Percentiles rank a stretch among this genome's conserved stretches.
phyloP scores from a whole-genome alignment of 2,797 vertebrate genomes.

The Thaleichthys pacificus region DNA sequence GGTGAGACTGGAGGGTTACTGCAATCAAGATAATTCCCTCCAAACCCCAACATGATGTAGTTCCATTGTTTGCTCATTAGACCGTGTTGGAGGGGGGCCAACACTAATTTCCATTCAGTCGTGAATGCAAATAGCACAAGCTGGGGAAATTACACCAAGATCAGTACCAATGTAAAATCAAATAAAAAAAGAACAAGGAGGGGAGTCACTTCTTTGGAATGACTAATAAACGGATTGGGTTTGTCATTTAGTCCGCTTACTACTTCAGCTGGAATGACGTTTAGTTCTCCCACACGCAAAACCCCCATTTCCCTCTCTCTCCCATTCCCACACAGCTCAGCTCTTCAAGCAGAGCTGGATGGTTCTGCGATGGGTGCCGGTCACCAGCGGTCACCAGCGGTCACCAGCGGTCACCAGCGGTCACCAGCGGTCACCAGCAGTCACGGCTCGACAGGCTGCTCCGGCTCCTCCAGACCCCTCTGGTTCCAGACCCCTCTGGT shows the following conservation, averaged over 20 bases:
- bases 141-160: constrained; percentile 43
- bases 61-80: constrained; percentile 71
- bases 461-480: constrained; percentile 37
- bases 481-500: constrained; percentile 17
- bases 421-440: constrained; percentile 50
- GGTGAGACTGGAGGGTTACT: constrained; percentile 68
- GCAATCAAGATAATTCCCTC: constrained; percentile 74
- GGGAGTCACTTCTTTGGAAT: constrained; percentile 35
- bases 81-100: constrained; percentile 63
- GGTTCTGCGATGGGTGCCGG: constrained; percentile 54
- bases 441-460: constrained; percentile 53
- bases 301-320: constrained; percentile 35
- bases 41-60: constrained; percentile 71
- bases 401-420: constrained; percentile 59
- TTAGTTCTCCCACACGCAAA: constrained; percentile 55
- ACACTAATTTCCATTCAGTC: constrained; percentile 64
- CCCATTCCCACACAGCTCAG: constrained; percentile 57
- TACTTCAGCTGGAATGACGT: constrained; percentile 39
- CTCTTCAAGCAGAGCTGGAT: constrained; percentile 53
- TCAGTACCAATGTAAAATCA: constrained; percentile 27
- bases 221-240: constrained; percentile 60
- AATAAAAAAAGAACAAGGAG: constrained; percentile 15
- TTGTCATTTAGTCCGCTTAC: constrained; percentile 50
- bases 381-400: constrained; percentile 50
- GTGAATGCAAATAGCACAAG: constrained; percentile 56